These are phyloP conservation scores for Lagorchestes hirsutus DNA, from an alignment of 2,797 vertebrate species.

Conservation along the genomic window DNA sequence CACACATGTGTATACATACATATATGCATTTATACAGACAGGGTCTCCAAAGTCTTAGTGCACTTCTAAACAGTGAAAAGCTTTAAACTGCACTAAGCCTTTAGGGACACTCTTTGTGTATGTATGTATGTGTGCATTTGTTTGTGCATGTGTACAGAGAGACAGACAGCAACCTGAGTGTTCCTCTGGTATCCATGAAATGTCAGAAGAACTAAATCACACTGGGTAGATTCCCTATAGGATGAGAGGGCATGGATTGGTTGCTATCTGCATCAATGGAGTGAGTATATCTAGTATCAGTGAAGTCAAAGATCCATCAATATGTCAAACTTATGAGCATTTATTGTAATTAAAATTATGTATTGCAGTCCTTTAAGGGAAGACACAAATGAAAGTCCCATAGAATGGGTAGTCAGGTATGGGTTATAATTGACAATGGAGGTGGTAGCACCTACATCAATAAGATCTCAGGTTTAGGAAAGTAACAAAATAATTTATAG, in stretches of 20 bases:
- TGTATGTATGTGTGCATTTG: too few species aligned
- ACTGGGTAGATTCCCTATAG: not conserved
- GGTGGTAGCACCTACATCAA: not conserved
- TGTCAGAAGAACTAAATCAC: not conserved
- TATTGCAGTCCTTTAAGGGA: not conserved
- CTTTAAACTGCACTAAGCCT: not conserved
- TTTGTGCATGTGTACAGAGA: not conserved
- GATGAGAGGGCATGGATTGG: not conserved
- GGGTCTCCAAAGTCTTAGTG: not conserved
- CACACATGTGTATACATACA: not conserved
- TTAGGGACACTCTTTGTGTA: not conserved
- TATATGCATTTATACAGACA: not conserved
- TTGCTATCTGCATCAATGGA: not conserved
- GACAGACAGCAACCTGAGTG: not conserved
- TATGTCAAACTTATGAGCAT: not conserved
- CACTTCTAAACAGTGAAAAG: not conserved
- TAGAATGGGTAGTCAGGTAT: not conserved
- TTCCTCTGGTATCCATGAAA: not conserved
- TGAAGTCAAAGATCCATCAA: not conserved
- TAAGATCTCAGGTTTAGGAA: not conserved
- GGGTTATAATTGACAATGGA: not conserved
- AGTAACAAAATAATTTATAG: not conserved
- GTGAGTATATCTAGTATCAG: not conserved
- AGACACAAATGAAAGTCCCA: not conserved
- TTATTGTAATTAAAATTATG: not conserved